Evolutionary conservation across 2,888 invertebrate species (phyloP).

Genomic region (Mimachlamys varia): DNA sequence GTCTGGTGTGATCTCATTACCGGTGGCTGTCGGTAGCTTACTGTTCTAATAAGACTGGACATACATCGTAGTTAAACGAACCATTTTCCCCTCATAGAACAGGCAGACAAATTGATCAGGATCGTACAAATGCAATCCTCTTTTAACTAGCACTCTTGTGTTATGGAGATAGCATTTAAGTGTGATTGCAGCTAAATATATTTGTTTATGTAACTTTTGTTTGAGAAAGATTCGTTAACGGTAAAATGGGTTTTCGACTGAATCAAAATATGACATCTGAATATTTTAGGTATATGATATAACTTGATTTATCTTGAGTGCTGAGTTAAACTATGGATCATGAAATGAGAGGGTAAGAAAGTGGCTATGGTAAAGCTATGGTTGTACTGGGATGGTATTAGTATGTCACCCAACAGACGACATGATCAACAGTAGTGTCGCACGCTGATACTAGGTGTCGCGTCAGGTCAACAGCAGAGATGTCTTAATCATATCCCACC

Average conservation of each 20-base stretch:
- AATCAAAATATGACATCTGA: neutral
- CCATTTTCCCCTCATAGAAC: neutral
- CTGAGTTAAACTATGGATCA: no score
- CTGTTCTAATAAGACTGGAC: neutral
- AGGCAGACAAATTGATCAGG: neutral
- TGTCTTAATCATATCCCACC: slow-evolving; percentile 7
- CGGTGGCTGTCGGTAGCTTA: neutral
- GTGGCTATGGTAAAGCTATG: neutral
- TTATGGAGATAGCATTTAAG: neutral
- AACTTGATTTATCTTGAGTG: no score
- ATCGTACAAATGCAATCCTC: neutral
- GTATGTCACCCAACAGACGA: neutral
- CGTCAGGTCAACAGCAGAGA: neutral
- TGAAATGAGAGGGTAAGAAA: no score
- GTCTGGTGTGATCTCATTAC: neutral
- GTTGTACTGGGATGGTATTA: neutral
- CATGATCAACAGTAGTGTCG: neutral
- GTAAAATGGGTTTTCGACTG: neutral
- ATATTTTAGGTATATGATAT: no score
- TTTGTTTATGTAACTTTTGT: neutral
- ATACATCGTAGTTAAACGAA: neutral
- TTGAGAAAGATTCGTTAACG: neutral
- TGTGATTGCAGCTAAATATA: neutral
- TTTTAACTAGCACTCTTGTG: neutral
- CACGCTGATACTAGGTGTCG: neutral